Evolutionary conservation across 1,140 invertebrate genomes (phyloP), one percentile per base, ranked within the genome.

Genomic region (Brachionus manjavacas): DNA sequence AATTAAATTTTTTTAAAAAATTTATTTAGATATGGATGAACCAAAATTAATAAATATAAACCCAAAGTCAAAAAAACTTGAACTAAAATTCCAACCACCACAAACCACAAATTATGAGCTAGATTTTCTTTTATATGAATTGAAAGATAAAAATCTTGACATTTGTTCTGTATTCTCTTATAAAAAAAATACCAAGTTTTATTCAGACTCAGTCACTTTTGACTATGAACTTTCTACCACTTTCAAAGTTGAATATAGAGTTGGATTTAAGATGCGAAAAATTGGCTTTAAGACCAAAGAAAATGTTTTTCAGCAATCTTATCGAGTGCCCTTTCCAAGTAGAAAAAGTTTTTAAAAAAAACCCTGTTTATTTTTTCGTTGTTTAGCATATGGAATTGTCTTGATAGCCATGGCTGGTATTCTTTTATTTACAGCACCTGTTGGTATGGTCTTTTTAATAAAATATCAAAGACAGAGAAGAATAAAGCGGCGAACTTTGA

Each of bases 261-360:
- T 72, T 43, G 31, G 31, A 43, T 35, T 16, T 20, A 41, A 39
- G 41, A 16, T 72, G 8, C 39, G 31, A 3, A 72, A 72, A 41
- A 39, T 31, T 72, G 35, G 35, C n/a, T 72, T 39, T 41, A 4
- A 4, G 43, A 41, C 7, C 7, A 72, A 41, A 20, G 16, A 20
- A 39, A 41, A 41, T 16, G 4, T 39, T 16, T 80, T 80, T 64
- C 39, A 46, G 4, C n/a, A 20, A 16, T 41, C 20, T 7, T 80
- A 60, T 20, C 20, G 28, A n/a, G 76, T 80, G n/a, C 76, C 76
- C 11, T 80, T 80, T 64, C 76, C 41, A 55, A 25, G 76, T 80
- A 39, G 23, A 28, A 14, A n/a, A 12, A 25, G 4, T 35, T 35
- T 35, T 35, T 7, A 6, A 35, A 35, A 35, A 35, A 35, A 35